These are phyloP conservation scores for Capreolus pygargus DNA, from an alignment of 2,113 vertebrate species.

Conservation along the genomic window DNA sequence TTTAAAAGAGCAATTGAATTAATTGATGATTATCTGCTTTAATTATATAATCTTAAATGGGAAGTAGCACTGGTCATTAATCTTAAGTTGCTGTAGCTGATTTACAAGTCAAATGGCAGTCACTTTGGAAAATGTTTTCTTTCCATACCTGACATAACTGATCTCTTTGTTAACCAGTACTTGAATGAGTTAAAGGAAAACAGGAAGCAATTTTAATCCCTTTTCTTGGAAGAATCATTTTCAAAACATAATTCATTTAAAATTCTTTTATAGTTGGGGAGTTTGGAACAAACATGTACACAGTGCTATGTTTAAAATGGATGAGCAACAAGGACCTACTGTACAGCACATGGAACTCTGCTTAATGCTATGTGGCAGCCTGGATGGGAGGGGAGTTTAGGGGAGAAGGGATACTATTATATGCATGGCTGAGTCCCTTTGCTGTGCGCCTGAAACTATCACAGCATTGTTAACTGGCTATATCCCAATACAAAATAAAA, in stretches of 20 bases:
- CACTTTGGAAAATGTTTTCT: neutral
- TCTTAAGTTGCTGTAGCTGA: neutral
- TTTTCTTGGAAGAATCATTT: neutral
- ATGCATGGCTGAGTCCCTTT: neutral
- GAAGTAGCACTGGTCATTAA: neutral
- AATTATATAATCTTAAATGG: neutral
- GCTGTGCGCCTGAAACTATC: neutral
- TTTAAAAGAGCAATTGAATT: neutral
- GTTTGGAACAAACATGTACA: neutral
- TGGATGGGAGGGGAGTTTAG: neutral
- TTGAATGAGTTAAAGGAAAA: neutral
- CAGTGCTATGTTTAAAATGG: neutral
- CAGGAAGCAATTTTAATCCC: neutral
- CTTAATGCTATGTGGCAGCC: neutral
- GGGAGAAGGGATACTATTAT: neutral
- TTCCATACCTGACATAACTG: neutral
- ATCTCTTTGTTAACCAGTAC: neutral
- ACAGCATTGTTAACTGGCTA: neutral
- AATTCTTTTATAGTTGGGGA: neutral
- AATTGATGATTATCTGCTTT: neutral
- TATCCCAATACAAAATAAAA: neutral
- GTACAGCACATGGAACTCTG: neutral
- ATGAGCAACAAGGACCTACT: neutral
- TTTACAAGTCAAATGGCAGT: neutral
- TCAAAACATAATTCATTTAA: conserved; percentile 1